Base-by-base conservation (phyloP, 2,113 vertebrate genomes). In the Dasypus novemcinctus region DNA sequence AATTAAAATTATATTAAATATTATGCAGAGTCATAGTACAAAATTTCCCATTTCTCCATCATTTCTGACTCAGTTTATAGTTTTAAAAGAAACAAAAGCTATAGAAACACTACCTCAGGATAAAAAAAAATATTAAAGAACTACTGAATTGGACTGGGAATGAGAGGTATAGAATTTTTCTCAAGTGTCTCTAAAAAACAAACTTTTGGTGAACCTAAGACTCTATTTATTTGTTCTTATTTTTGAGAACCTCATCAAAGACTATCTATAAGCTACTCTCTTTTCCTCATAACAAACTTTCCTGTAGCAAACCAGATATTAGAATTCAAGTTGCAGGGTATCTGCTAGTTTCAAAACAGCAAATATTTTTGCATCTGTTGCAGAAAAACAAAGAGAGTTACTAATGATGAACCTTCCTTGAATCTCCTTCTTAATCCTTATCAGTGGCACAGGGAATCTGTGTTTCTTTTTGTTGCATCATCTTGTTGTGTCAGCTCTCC, bases 121-220 rank as follows among this genome's bases (percentile, higher is more conserved):
- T 78, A 82, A 87, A 93, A 82, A 87, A 93, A 91, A 95, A 59
- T 49, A n/a, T 72, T 33, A 87, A 64, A 87, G 41, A 87, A 41
- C 46, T 43, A 79, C 33, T 92, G 18, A 74, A 57, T 74, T 66
- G n/a, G 11, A 49, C 33, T 31, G 23, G 43, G 7, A 52, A 15
- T 18, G 81, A 84, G 52, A 46, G 18, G 0, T 69, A 7, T n/a
- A 85, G 20, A 6, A 94, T 68, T 85, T 91, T 94, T 82, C 66
- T 82, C 10, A 75, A 74, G 6, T 61, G 63, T 75, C 1, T 41
- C 68, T 74, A 66, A 94, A 83, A 93, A 85, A 27, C 8, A 69
- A 81, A 71, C 54, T 85, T 63, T 85, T 46, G 9, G 57, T 94
- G 52, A 76, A 43, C 72, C 14, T 71, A 29, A 49, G 9, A 3